Evolutionary conservation across 1,140 invertebrate species (phyloP), one percentile per base, ranked within the genome.

Genomic region (Polyergus mexicanus): DNA sequence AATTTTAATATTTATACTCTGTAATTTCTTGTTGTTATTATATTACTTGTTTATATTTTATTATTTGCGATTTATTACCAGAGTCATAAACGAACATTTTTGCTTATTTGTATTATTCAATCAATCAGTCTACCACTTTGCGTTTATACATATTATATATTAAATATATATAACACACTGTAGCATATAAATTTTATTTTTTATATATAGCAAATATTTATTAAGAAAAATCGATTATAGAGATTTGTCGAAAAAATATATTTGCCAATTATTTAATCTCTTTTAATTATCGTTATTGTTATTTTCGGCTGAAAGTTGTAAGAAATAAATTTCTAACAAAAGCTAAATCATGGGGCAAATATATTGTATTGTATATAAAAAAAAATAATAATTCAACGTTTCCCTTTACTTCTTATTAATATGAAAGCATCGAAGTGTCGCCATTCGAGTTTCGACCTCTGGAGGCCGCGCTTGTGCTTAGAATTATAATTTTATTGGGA

Each of bases 361-460:
- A 3, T 16, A 38, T 2, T 16, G 10, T 0, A 22, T 35, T 47
- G 35, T 19, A 19, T 47, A 51, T 19, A 19, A 28, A 41, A 51
- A 19, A 54, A 68, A 54, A 44, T 22, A 75, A 3, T 51, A 65
- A 54, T 32, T 66, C 60, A 35, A 16, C 63, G n/a, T 16, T 54
- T 72, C 28, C 7, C 25, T 32, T 54, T 87, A 13, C 11, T n/a
- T 85, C 25, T 87, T 47, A 58, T 69, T 80, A 76, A 87, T 63
- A 32, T 13, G 4, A 76, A 56, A 44, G 51, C 85, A 38, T 47
- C 8, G 69, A 75, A 76, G 71, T 47, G 83, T 68, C 44, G 41
- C 62, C 71, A 76, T 87, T 72, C 54, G 35, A 77, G 72, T 87
- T 87, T 85, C 86, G 86, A 85, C 56, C 72, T 87, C 75, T 85